A percentile compares a stretch with the other conserved stretches of the same genome.
phyloP scores from a whole-genome alignment of 2,113 vertebrate genomes.

The Ammodramus savannarum region DNA sequence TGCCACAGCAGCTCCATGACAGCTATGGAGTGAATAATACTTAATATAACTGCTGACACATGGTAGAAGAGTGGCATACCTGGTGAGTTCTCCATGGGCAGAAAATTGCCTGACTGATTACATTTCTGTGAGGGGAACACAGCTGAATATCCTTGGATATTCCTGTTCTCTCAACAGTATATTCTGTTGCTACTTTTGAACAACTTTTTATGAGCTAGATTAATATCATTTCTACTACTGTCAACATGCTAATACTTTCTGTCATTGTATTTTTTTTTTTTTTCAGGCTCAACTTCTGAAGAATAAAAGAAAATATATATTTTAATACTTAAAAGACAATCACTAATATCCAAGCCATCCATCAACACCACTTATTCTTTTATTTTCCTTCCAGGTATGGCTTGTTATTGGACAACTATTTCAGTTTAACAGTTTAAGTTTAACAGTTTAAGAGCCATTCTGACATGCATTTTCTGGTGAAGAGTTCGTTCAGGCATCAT shows the following conservation, averaged over 20 bases:
- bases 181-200: not conserved
- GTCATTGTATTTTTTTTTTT: not conserved
- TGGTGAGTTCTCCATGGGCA: not conserved
- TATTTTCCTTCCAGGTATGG: not conserved
- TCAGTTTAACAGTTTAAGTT: not conserved
- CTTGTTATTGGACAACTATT: not conserved
- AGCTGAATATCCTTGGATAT: not conserved
- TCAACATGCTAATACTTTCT: not conserved
- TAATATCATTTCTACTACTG: not conserved
- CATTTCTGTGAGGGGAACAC: not conserved
- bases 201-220: not conserved
- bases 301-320: not conserved
- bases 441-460: not conserved
- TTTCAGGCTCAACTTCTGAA: not conserved
- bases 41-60: not conserved
- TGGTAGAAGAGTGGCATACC: not conserved
- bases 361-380: not conserved
- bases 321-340: not conserved
- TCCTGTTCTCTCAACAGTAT: not conserved
- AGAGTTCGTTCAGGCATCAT: not conserved
- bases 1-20: not conserved
- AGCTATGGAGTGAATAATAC: not conserved
- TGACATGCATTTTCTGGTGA: accelerated
- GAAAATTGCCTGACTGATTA: not conserved
- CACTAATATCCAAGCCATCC: not conserved